A percentile compares a stretch with the other conserved stretches of the same genome.
phyloP scores from a whole-genome alignment of 2,888 invertebrate species.

The Latheticus oryzae region DNA sequence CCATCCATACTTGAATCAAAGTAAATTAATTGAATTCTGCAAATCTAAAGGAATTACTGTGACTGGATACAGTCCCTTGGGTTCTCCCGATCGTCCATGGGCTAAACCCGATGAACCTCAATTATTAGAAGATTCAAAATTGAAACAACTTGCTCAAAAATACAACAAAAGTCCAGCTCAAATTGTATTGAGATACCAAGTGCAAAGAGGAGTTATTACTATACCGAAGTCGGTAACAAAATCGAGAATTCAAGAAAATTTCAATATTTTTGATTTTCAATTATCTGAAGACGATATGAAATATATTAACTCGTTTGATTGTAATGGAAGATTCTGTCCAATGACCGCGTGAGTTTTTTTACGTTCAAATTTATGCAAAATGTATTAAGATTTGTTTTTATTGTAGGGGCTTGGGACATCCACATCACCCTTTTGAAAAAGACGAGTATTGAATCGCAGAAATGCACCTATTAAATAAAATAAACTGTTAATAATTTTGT shows the following conservation, averaged over 20 bases:
- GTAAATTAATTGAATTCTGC: constrained; percentile 77
- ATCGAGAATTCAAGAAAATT: constrained; percentile 76
- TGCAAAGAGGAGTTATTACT: constrained; percentile 72
- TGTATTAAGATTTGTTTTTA: constrained; percentile 3
- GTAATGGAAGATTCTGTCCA: constrained; percentile 72
- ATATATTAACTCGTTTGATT: constrained; percentile 76
- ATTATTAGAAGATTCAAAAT: constrained; percentile 79
- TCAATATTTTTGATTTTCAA: constrained; percentile 81
- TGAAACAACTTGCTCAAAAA: constrained; percentile 72
- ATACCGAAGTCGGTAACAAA: constrained; percentile 88
- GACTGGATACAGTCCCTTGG: constrained; percentile 87
- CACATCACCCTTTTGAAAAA: constrained; percentile 29
- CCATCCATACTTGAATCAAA: constrained; percentile 83
- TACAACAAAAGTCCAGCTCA: constrained; percentile 79
- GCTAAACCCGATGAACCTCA: constrained; percentile 79
- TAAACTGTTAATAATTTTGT: no score
- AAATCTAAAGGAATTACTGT: constrained; percentile 74
- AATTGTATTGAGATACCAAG: constrained; percentile 73
- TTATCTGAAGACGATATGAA: constrained; percentile 75
- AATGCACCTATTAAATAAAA: neutral
- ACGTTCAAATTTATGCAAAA: neutral
- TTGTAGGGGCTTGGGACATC: constrained; percentile 28
- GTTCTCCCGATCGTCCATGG: constrained; percentile 86
- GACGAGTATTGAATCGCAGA: constrained; percentile 16
- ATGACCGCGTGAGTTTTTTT: constrained; percentile 41